A percentile compares a stretch with the other conserved stretches of the same genome.
Evolutionary conservation across 2,113 vertebrate genomes (phyloP).

Genomic region (Mionectes macconnelli): DNA sequence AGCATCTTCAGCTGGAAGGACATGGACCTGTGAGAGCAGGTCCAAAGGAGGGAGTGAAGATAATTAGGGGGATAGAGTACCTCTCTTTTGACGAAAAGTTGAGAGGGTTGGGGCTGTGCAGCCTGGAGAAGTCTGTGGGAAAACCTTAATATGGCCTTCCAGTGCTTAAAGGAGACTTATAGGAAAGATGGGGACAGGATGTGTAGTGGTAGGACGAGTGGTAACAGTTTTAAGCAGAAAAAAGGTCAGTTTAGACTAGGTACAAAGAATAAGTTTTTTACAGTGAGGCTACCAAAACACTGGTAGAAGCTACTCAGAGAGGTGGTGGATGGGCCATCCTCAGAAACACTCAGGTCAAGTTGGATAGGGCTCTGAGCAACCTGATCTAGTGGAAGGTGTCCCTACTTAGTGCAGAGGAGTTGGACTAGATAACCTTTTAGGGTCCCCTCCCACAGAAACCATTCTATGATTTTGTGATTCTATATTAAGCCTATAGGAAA

Average conservation of each 20-base stretch:
- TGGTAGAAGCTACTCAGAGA: not conserved
- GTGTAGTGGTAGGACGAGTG: not conserved
- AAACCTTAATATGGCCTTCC: not conserved
- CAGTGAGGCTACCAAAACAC: not conserved
- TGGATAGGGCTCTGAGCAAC: not conserved
- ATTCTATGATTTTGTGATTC: not conserved
- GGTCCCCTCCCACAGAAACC: not conserved
- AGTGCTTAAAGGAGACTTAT: fast-evolving
- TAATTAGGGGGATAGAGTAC: too few relatives aligned
- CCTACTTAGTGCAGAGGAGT: not conserved
- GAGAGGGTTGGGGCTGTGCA: not conserved
- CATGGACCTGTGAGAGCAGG: not conserved
- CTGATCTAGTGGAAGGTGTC: not conserved
- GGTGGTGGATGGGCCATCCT: not conserved
- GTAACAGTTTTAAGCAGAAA: not conserved
- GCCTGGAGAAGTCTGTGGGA: not conserved
- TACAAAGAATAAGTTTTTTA: not conserved
- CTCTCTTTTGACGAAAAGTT: not conserved
- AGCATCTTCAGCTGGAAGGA: not conserved
- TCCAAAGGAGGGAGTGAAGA: not conserved
- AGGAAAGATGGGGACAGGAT: not conserved
- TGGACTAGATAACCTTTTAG: not conserved
- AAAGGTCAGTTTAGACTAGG: not conserved
- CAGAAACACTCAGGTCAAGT: not conserved
- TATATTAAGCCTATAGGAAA: not conserved